Evolutionary conservation across 2,113 vertebrate species (phyloP).

Genomic region (Lepidothrix coronata): DNA sequence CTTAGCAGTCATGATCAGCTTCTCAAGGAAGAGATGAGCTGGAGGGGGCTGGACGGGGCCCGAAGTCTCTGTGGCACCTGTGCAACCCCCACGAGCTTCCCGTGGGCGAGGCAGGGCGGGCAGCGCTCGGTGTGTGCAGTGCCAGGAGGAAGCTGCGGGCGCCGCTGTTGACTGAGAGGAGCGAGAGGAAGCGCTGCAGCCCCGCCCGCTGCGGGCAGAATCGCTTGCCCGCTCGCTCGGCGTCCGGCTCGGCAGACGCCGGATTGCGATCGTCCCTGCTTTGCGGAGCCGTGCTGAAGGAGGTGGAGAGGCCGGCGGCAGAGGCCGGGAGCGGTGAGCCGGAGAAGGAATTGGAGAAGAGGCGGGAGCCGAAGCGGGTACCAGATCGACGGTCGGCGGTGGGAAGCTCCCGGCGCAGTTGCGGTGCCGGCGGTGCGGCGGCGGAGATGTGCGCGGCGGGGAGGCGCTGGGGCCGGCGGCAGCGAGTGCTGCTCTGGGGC

Average conservation of each 20-base stretch:
- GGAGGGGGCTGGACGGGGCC: not conserved
- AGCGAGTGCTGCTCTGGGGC: constrained; percentile 15
- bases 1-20: not conserved
- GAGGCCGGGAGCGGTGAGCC: accelerated
- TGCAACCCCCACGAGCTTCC: not conserved
- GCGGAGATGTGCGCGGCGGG: not conserved
- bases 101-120: accelerated
- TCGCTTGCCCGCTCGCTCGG: accelerated
- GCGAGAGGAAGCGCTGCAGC: not conserved
- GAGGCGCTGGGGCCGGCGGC: not conserved
- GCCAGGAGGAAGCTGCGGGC: not conserved
- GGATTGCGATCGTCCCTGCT: accelerated
- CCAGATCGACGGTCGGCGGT: accelerated
- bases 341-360: not conserved
- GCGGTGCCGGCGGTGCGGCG: accelerated
- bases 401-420: accelerated
- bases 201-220: not conserved
- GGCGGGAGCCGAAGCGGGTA: not conserved
- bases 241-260: not conserved
- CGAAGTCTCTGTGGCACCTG: no score
- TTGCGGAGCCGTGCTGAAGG: not conserved
- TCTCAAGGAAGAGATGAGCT: not conserved
- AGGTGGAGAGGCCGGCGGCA: accelerated
- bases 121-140: not conserved
- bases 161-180: constrained; percentile 25